phyloP scores from a whole-genome alignment of 2,113 vertebrate genomes.

The Chaenogobius annularis region DNA sequence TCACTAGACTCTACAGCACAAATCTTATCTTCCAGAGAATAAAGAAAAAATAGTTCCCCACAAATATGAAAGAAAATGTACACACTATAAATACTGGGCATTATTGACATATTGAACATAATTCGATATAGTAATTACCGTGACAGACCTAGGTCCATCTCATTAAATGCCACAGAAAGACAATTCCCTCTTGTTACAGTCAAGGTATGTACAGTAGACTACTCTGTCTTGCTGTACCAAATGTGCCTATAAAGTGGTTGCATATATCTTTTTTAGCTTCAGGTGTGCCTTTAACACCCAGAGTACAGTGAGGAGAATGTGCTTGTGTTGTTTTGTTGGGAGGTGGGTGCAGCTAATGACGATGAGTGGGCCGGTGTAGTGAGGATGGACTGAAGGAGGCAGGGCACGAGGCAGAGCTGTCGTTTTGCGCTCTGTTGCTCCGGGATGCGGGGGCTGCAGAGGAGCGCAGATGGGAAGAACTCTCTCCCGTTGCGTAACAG shows the following conservation, averaged over 20 bases:
- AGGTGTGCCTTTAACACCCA: not conserved
- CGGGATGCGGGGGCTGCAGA: constrained; percentile 70
- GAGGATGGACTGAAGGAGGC: constrained; percentile 56
- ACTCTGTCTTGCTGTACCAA: too few relatives aligned
- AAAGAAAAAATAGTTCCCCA: too few relatives aligned
- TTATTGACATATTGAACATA: too few relatives aligned
- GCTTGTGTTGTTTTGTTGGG: constrained; percentile 10
- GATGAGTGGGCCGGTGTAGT: constrained; percentile 51
- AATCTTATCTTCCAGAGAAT: too few relatives aligned
- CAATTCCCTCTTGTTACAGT: not conserved
- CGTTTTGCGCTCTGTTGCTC: constrained; percentile 70
- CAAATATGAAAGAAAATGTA: too few relatives aligned
- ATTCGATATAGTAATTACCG: too few relatives aligned
- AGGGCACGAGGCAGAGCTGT: constrained; percentile 66
- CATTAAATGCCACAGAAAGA: not conserved
- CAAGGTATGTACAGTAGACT: not conserved
- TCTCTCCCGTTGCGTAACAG: constrained; percentile 76
- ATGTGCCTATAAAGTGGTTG: not conserved
- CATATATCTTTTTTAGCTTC: not conserved
- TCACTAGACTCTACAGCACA: too few relatives aligned
- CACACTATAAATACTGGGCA: too few relatives aligned
- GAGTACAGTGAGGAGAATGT: constrained; percentile 14
- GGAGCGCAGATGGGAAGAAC: constrained; percentile 75
- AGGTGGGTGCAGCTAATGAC: constrained; percentile 39
- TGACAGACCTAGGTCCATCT: too few relatives aligned